Evolutionary conservation across 2,888 invertebrate species (phyloP).

Genomic region (Drosophila maculinotata): DNA sequence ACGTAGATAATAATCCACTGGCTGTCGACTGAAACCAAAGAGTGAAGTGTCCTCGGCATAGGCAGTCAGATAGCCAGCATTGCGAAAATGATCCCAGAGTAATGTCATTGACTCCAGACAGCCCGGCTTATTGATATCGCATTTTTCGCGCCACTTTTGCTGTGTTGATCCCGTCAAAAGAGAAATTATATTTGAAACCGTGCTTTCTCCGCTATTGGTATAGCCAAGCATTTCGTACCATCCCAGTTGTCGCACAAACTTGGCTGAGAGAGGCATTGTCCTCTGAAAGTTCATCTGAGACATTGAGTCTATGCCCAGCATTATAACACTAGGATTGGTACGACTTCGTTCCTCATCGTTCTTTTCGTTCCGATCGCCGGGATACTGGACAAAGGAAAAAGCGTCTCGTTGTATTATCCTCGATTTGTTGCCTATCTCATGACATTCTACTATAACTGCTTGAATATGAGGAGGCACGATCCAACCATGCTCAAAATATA

Average conservation of each 20-base stretch:
- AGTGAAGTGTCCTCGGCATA: slow-evolving; percentile 90
- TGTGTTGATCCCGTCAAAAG: slow-evolving; percentile 89
- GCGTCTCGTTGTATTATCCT: slow-evolving; percentile 81
- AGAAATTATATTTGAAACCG: slow-evolving; percentile 94
- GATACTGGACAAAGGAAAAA: slow-evolving; percentile 86
- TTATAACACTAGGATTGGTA: slow-evolving; percentile 86
- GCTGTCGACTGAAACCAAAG: slow-evolving; percentile 88
- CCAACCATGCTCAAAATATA: background rate
- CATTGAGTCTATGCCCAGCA: slow-evolving; percentile 93
- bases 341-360: slow-evolving; percentile 26
- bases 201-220: slow-evolving; percentile 91
- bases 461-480: slow-evolving; percentile 59
- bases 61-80: slow-evolving; percentile 89
- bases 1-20: slow-evolving; percentile 92
- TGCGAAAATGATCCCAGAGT: slow-evolving; percentile 90
- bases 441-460: slow-evolving; percentile 67
- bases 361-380: slow-evolving; percentile 40
- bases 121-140: slow-evolving; percentile 85
- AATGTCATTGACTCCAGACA: slow-evolving; percentile 89
- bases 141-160: slow-evolving; percentile 85
- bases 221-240: slow-evolving; percentile 91
- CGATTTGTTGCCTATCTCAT: slow-evolving; percentile 74
- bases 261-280: slow-evolving; percentile 89
- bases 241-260: slow-evolving; percentile 87
- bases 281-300: slow-evolving; percentile 86